These are phyloP conservation scores for Pollenia angustigena DNA, from an alignment of 2,888 invertebrate genomes.

Conservation along the genomic window DNA sequence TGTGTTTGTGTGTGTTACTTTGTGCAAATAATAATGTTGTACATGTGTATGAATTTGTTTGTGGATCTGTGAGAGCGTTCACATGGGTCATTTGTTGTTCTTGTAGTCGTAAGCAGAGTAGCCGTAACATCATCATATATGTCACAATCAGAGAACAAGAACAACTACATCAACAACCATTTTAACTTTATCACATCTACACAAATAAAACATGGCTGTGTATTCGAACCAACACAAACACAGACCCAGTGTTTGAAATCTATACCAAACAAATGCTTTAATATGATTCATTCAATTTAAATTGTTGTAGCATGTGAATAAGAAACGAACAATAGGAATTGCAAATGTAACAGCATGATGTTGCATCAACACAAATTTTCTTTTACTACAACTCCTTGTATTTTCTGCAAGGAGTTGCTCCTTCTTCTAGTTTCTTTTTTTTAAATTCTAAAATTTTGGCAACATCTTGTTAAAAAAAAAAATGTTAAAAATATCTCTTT, in stretches of 20 bases:
- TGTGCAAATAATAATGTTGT: not conserved
- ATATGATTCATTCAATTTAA: constrained; percentile 61
- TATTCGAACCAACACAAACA: constrained; percentile 2
- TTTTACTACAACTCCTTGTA: constrained; percentile 1
- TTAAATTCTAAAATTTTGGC: constrained; percentile 44
- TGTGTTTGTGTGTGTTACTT: not conserved
- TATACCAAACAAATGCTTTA: constrained; percentile 43
- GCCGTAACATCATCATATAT: constrained; percentile 68
- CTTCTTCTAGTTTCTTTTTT: not conserved
- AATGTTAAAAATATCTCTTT: not conserved
- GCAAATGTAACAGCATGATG: constrained; percentile 36
- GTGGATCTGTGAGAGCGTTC: not conserved
- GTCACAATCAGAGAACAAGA: constrained; percentile 64
- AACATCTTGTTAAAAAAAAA: constrained; percentile 51
- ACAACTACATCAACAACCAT: constrained; percentile 23
- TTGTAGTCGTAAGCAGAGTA: constrained; percentile 45
- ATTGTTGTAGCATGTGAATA: constrained; percentile 35
- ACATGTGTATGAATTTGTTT: constrained; percentile 3
- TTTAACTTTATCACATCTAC: not conserved
- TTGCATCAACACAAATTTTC: constrained; percentile 50
- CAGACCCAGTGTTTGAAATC: not conserved
- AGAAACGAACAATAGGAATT: constrained; percentile 11
- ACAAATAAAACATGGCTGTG: constrained; percentile 16
- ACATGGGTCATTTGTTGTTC: constrained; percentile 61
- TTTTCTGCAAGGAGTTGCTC: not conserved